Percentiles rank a stretch among this genome's conserved stretches.
These are phyloP conservation scores for Euthynnus affinis DNA, from an alignment of 2,797 vertebrate genomes.

Conservation along the genomic window DNA sequence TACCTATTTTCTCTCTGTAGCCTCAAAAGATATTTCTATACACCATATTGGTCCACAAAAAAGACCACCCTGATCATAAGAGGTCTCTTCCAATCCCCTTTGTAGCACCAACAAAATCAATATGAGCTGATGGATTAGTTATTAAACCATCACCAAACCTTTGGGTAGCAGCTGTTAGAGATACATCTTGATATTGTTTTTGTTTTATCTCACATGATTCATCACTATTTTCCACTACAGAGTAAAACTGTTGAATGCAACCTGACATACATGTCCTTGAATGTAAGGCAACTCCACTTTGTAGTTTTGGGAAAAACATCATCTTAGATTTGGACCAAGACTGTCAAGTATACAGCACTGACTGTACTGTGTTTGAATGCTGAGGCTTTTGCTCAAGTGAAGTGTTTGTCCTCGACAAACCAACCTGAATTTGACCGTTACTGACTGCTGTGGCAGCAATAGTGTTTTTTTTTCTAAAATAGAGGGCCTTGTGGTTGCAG, in stretches of 20 bases:
- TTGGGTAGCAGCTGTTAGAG: constrained; percentile 8
- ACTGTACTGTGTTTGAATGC: background rate
- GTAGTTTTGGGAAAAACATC: background rate
- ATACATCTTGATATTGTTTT: background rate
- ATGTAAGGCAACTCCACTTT: background rate
- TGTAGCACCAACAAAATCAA: background rate
- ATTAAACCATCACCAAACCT: background rate
- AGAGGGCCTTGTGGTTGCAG: constrained; percentile 12
- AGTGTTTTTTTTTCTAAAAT: background rate
- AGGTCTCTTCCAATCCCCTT: background rate
- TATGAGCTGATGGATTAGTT: background rate
- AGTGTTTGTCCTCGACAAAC: background rate
- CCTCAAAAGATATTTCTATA: constrained; percentile 25
- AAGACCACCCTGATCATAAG: background rate
- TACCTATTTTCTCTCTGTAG: constrained; percentile 42
- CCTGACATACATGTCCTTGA: background rate
- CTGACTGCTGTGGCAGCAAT: background rate
- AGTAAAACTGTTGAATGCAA: background rate
- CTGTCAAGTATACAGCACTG: too few species aligned
- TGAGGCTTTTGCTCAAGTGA: background rate
- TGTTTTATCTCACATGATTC: background rate
- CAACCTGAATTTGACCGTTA: background rate
- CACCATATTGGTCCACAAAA: background rate
- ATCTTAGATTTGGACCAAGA: background rate
- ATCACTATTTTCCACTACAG: background rate